A percentile compares a stretch with the other conserved stretches of the same genome.
Conservation (phyloP, 2,888 invertebrate genomes). For the Megaustenia siamemsis region DNA sequence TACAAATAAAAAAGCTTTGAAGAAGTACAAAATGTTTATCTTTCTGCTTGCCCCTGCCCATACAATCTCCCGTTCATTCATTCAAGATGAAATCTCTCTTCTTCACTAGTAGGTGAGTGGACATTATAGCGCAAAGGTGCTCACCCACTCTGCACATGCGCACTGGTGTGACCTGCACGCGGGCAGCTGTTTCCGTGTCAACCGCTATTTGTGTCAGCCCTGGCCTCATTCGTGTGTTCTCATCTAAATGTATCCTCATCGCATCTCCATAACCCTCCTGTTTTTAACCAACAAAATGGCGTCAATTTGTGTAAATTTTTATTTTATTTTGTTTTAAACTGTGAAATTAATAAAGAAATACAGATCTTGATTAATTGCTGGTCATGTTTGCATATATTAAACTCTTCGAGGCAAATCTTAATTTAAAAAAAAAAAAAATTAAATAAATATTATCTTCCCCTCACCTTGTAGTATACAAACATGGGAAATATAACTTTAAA, state of each 20-base stretch:
- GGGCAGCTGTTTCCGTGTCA: slow-evolving; percentile 43
- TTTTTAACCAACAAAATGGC: not conserved
- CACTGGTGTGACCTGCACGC: slow-evolving; percentile 68
- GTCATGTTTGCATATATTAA: too few relatives aligned
- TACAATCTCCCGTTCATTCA: slow-evolving; percentile 22
- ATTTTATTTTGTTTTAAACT: not conserved
- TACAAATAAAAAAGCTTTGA: too few relatives aligned
- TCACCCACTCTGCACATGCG: slow-evolving; percentile 56
- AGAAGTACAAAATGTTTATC: not conserved
- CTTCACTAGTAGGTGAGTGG: slow-evolving; percentile 68
- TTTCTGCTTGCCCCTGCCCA: not conserved
- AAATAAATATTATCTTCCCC: too few relatives aligned
- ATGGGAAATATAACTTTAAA: too few relatives aligned
- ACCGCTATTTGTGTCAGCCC: not conserved
- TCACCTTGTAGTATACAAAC: too few relatives aligned
- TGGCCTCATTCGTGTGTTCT: not conserved
- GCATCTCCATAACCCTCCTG: too few relatives aligned
- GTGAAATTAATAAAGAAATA: not conserved
- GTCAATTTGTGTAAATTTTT: not conserved
- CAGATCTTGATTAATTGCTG: too few relatives aligned
- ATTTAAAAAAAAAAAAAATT: too few relatives aligned
- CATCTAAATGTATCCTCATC: too few relatives aligned
- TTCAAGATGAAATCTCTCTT: slow-evolving; percentile 70
- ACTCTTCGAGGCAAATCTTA: too few relatives aligned
- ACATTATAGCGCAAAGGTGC: slow-evolving; percentile 57